Conservation (phyloP, 2,888 invertebrate species). For the Epirrhoe alternata region DNA sequence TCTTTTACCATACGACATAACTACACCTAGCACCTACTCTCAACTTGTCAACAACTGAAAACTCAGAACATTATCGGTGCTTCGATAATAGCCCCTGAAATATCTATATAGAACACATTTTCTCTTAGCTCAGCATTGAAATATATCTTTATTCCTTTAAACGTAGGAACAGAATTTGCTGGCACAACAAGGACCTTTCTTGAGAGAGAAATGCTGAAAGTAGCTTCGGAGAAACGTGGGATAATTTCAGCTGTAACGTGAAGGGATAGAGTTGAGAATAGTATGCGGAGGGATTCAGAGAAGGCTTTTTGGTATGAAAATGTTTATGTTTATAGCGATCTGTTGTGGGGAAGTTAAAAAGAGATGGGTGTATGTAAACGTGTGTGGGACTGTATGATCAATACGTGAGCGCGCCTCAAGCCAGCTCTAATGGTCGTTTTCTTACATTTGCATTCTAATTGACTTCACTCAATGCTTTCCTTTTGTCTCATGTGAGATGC, state of each 20-base stretch:
- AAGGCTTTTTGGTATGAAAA: slow-evolving; percentile 63
- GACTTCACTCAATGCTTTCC: slow-evolving; percentile 66
- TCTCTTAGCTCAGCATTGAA: slow-evolving; percentile 73
- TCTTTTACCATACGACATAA: slow-evolving; percentile 48
- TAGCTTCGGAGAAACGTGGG: background rate
- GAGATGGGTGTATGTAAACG: slow-evolving; percentile 82
- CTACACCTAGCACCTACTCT: slow-evolving; percentile 36
- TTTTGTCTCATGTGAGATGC: slow-evolving; percentile 73
- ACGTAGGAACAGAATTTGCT: slow-evolving; percentile 79
- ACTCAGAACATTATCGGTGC: slow-evolving; percentile 46
- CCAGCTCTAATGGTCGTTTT: slow-evolving; percentile 79
- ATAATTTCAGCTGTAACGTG: slow-evolving; percentile 31
- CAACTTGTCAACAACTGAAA: slow-evolving; percentile 68
- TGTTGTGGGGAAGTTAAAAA: slow-evolving; percentile 83
- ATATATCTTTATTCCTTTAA: slow-evolving; percentile 84
- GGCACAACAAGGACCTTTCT: slow-evolving; percentile 70
- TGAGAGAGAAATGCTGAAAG: slow-evolving; percentile 44
- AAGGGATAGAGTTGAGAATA: slow-evolving; percentile 39
- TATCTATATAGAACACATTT: slow-evolving; percentile 74
- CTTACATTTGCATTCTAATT: slow-evolving; percentile 85
- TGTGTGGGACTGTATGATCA: slow-evolving; percentile 81
- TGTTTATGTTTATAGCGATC: slow-evolving; percentile 83
- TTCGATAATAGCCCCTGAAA: slow-evolving; percentile 66
- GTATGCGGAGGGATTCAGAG: slow-evolving; percentile 33
- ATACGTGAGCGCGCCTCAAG: slow-evolving; percentile 70